Percentiles rank a stretch among this genome's conserved stretches.
Conservation (phyloP, 2,888 invertebrate genomes). For the Thera obeliscata region DNA sequence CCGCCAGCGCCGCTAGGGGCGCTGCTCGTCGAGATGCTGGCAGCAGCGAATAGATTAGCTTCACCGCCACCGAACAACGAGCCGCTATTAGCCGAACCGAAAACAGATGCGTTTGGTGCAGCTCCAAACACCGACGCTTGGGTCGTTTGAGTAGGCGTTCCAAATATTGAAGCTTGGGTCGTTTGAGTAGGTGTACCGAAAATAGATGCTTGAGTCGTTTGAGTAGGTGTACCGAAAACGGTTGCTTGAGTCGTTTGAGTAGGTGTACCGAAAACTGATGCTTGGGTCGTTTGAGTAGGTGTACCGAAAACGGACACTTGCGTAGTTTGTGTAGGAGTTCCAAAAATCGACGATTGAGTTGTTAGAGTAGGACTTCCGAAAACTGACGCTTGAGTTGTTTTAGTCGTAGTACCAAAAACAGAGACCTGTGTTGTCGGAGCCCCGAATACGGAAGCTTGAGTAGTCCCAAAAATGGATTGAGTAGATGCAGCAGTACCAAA, state of each 20-base stretch:
- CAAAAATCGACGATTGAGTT: conserved; percentile 48
- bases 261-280: conserved; percentile 48
- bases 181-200: conserved; percentile 46
- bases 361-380: conserved; percentile 46
- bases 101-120: conserved; percentile 47
- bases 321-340: conserved; percentile 42
- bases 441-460: conserved; percentile 50
- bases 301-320: conserved; percentile 52
- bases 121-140: conserved; percentile 54
- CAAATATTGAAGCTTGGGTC: conserved; percentile 39
- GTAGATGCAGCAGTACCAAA: conserved; percentile 42
- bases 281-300: conserved; percentile 37
- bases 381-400: conserved; percentile 45
- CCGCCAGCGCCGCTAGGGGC: conserved; percentile 59
- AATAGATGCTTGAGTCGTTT: conserved; percentile 41
- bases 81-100: conserved; percentile 39
- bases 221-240: conserved; percentile 46
- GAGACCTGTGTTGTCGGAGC: conserved; percentile 44
- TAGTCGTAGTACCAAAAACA: conserved; percentile 48
- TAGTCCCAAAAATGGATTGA: conserved; percentile 17
- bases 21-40: conserved; percentile 75
- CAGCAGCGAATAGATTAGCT: conserved; percentile 70
- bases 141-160: conserved; percentile 43
- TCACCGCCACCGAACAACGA: conserved; percentile 68
- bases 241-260: conserved; percentile 45